Evolutionary conservation across 2,113 vertebrate species (phyloP).

Genomic region (Rhizomys pruinosus): DNA sequence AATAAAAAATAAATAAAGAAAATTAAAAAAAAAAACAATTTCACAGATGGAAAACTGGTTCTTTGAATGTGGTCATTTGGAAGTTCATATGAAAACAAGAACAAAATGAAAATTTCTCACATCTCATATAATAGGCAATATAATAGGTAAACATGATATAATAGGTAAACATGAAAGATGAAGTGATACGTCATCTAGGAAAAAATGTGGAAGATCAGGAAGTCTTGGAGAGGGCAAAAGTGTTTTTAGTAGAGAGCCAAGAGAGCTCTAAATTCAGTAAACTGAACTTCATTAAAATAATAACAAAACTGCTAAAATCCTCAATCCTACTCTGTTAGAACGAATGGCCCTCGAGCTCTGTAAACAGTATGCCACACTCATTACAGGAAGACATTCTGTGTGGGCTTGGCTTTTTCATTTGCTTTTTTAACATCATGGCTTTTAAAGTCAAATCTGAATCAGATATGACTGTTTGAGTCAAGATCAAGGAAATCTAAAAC

Average conservation of each 20-base stretch:
- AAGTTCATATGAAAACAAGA: not conserved
- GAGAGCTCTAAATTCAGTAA: not conserved
- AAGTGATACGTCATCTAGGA: not conserved
- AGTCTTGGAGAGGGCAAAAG: not conserved
- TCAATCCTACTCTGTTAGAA: not conserved
- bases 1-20: no score
- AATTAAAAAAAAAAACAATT: no score
- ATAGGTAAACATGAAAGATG: not conserved
- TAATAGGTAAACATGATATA: no score
- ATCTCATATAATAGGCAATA: not conserved
- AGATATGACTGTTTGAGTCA: not conserved
- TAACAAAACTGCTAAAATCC: not conserved
- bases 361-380: not conserved
- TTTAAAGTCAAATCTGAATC: not conserved
- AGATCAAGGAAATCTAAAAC: not conserved
- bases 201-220: not conserved
- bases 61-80: not conserved
- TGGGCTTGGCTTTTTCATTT: not conserved
- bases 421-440: not conserved
- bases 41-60: not conserved
- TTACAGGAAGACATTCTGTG: not conserved
- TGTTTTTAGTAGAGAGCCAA: not conserved
- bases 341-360: no score
- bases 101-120: not conserved
- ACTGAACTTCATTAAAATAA: not conserved